phyloP scores from a whole-genome alignment of 2,888 invertebrate genomes.

The Druceiella hillmani region DNA sequence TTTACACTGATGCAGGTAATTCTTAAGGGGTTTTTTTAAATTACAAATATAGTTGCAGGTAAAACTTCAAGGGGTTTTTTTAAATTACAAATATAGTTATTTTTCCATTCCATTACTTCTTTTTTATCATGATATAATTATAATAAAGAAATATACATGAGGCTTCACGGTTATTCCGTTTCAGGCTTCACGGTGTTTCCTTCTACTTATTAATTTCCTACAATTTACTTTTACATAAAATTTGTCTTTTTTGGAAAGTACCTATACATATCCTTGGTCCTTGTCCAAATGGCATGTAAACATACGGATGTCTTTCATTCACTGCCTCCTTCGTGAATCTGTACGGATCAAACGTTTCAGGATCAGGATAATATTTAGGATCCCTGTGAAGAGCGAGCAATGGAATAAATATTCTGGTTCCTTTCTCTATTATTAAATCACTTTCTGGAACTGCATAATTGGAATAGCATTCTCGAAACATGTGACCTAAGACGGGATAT shows the following conservation, averaged over 20 bases:
- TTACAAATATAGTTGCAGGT: too few species aligned
- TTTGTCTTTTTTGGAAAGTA: too few species aligned
- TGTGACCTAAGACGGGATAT: not conserved
- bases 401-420: slow-evolving; percentile 29
- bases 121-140: too few species aligned
- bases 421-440: slow-evolving; percentile 26
- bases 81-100: too few species aligned
- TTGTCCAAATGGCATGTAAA: slow-evolving; percentile 26
- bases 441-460: slow-evolving; percentile 26
- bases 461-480: slow-evolving; percentile 25
- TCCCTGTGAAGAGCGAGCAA: slow-evolving; percentile 30
- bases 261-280: slow-evolving; percentile 27
- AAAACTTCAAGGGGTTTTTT: too few species aligned
- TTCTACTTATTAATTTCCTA: too few species aligned
- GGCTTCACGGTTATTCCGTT: too few species aligned
- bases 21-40: too few species aligned
- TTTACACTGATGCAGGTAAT: not conserved
- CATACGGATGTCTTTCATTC: slow-evolving; percentile 23
- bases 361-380: slow-evolving; percentile 29
- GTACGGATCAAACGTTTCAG: slow-evolving; percentile 32
- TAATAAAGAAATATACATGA: too few species aligned
- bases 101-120: too few species aligned
- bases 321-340: slow-evolving; percentile 29
- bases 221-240: too few species aligned
- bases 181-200: too few species aligned